Base-by-base conservation (phyloP, 2,888 invertebrate genomes). In the Euproctis similis region DNA sequence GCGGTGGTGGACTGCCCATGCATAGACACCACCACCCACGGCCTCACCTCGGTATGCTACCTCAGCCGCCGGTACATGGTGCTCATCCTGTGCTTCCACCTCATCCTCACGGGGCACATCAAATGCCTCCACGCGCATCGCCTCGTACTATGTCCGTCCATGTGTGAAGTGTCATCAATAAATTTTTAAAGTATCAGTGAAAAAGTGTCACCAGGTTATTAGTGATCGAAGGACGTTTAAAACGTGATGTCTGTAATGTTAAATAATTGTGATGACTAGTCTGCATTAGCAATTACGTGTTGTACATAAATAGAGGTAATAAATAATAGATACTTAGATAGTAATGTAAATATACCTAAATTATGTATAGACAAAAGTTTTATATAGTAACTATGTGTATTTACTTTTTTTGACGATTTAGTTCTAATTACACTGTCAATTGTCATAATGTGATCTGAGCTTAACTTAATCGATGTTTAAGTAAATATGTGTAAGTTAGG, bases 131-230 rank as follows among this genome's bases (percentile, higher is more conserved):
- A 29, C 82, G 87, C 35, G 86, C 86, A 45, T 85, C 89, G 24
- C 85, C 89, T 24, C 86, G 91, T 49, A 90, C 90, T 28, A 90
- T 92, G 61, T 92, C 93, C 71, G 92, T 92, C 70, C 92, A 92
- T 81, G 93, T 93, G 71, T 91, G 81, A 54, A 38, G 52, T 51
- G 41, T 26, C 27, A 38, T 34, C 29, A 26, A 34, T 40, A 41
- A 45, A 39, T 42, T 41, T 12, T 11, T 1, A 10, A 11, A 21
- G 21, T 21, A 11, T 29, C 39, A 55, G 52, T 29, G 25, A 52
- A 53, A 64, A 31, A 39, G 53, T 51, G 50, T 46, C 55, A 45
- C 22, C 35, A 41, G 36, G 28, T 31, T 26, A 42, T 50, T 39
- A 53, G 44, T 55, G 52, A 53, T 49, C 21, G n/a, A 25, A 30